Base-by-base conservation (phyloP, 2,888 invertebrate species). In the Norana najaformis region DNA sequence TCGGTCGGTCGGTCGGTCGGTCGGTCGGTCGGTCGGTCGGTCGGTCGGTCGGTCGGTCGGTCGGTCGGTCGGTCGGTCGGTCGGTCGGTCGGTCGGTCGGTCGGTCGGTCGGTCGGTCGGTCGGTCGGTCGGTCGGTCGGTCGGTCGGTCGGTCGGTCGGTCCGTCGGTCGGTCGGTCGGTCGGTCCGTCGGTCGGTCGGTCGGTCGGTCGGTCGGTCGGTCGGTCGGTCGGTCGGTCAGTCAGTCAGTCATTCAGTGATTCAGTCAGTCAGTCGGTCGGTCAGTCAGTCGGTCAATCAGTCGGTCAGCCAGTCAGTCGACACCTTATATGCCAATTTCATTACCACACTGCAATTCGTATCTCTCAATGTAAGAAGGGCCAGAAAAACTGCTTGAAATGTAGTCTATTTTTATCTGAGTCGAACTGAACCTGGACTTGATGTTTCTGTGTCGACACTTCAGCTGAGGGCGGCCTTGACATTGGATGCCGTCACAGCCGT, bases 381-480 rank as follows among this genome's bases (percentile, higher is more conserved):
- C n/a, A 8, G 69, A 11, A 69, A n/a, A n/a, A 69, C n/a, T 69
- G 69, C 69, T 69, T 69, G n/a, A 30, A n/a, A 69, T n/a, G 30
- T 69, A n/a, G 69, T 69, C n/a, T n/a, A n/a, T 16, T 11, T 13
- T 6, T 30, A 30, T 8, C 30, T n/a, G n/a, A 69, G 69, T 4
- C 1, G 69, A 69, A n/a, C 69, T 69, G 69, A 69, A n/a, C 69
- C 30, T 69, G 30, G 30, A 8, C n/a, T n/a, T n/a, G n/a, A 69
- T 69, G 69, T 69, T 69, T 69, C 69, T 69, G 16, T 69, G 30
- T 69, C n/a, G 69, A 13, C 69, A 3, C 69, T 1, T n/a, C 93
- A 98, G 98, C 98, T 98, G 3, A 97, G 98, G 95, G 97, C 98
- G 0, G 98, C 98, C 0, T 96, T 99, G 92, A 98, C 98, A 97